Evolutionary conservation across 1,140 invertebrate genomes (phyloP).

Genomic region (Eumeta japonica): DNA sequence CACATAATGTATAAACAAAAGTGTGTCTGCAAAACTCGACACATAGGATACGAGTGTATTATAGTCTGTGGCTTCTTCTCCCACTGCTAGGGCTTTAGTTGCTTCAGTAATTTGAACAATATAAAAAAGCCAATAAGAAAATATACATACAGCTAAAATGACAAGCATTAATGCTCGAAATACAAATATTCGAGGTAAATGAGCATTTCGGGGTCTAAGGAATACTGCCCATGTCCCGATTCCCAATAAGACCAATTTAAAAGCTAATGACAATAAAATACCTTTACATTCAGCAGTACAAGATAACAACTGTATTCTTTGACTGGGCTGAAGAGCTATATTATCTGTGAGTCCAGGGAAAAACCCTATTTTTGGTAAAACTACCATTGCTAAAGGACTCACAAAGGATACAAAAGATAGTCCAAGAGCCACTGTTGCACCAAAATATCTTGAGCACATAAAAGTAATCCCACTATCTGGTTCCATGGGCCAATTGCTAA

Average conservation of each 20-base stretch:
- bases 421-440: slow-evolving; percentile 72
- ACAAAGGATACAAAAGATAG: slow-evolving; percentile 82
- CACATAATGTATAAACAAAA: slow-evolving; percentile 93
- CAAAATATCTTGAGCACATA: slow-evolving; percentile 76
- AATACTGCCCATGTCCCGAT: slow-evolving; percentile 92
- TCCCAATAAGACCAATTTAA: slow-evolving; percentile 88
- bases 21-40: slow-evolving; percentile 84
- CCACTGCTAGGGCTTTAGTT: slow-evolving; percentile 73
- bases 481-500: slow-evolving; percentile 76
- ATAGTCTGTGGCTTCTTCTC: slow-evolving; percentile 77
- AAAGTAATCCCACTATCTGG: slow-evolving; percentile 70
- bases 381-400: slow-evolving; percentile 91
- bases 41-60: slow-evolving; percentile 87
- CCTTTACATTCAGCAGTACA: slow-evolving; percentile 71
- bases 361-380: slow-evolving; percentile 86
- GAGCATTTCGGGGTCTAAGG: slow-evolving; percentile 72
- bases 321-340: slow-evolving; percentile 44
- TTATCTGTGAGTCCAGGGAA: slow-evolving; percentile 62
- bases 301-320: slow-evolving; percentile 44
- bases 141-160: slow-evolving; percentile 88
- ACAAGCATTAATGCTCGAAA: slow-evolving; percentile 85
- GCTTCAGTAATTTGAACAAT: slow-evolving; percentile 84
- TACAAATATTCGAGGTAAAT: slow-evolving; percentile 91
- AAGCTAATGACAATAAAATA: slow-evolving; percentile 84
- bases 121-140: slow-evolving; percentile 98